Percentiles rank a stretch among this genome's conserved stretches.
Evolutionary conservation across 2,113 vertebrate species (phyloP).

Genomic region (Micronycteris hirsuta): DNA sequence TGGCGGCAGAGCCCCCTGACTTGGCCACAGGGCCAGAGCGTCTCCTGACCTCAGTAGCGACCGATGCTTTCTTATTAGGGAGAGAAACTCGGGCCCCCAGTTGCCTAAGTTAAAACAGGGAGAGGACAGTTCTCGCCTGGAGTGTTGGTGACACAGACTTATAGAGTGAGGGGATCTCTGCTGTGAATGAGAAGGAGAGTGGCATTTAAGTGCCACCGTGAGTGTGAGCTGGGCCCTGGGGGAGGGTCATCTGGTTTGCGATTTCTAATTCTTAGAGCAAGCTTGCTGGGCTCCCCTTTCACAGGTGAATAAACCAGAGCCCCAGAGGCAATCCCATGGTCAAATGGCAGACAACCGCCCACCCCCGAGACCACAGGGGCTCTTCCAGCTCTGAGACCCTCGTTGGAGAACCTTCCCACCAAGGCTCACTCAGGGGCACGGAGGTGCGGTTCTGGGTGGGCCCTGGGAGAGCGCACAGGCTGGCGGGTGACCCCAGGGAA

Average conservation of each 20-base stretch:
- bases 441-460: too few relatives aligned
- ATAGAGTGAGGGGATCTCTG: background rate
- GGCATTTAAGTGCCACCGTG: accelerated
- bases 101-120: background rate
- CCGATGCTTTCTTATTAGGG: background rate
- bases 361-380: background rate
- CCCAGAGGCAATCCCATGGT: background rate
- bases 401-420: accelerated
- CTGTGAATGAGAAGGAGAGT: background rate
- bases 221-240: too few relatives aligned
- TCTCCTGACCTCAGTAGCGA: background rate
- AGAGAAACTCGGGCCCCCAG: background rate
- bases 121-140: background rate
- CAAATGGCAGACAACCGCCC: background rate
- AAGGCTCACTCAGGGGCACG: background rate
- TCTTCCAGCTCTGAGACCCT: background rate
- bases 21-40: accelerated
- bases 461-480: accelerated
- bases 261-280: background rate
- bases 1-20: background rate
- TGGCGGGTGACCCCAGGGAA: background rate
- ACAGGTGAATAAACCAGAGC: background rate
- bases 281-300: background rate
- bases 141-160: background rate
- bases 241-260: too few relatives aligned